Evolutionary conservation across 2,888 invertebrate genomes (phyloP).

Genomic region (Drosophila pegasa): DNA sequence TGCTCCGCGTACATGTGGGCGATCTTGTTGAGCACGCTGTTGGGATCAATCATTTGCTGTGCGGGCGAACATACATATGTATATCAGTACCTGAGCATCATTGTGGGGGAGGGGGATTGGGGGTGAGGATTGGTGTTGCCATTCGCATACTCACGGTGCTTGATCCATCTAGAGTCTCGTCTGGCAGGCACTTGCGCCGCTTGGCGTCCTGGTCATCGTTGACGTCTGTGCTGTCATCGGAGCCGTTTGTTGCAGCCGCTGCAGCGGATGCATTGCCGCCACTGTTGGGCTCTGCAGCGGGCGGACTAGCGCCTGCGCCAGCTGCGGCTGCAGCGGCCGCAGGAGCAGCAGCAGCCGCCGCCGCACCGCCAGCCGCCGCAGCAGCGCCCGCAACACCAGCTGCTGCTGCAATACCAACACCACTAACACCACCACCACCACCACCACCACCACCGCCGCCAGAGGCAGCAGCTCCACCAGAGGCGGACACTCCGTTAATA

Average conservation of each 20-base stretch:
- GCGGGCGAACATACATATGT: background rate
- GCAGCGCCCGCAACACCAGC: constrained; percentile 6
- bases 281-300: constrained; percentile 19
- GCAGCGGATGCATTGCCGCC: constrained; percentile 16
- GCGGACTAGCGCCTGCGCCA: constrained; percentile 18
- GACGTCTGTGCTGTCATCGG: constrained; percentile 24
- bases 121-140: background rate
- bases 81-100: background rate
- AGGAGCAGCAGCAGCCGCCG: background rate
- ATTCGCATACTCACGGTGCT: constrained; percentile 68
- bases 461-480: constrained; percentile 35
- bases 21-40: constrained; percentile 92
- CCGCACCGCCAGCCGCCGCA: constrained; percentile 18
- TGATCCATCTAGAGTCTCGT: constrained; percentile 67
- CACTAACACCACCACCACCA: constrained; percentile 14
- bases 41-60: constrained; percentile 93
- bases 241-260: constrained; percentile 29
- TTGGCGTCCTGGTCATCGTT: constrained; percentile 70
- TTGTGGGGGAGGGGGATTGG: background rate
- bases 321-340: constrained; percentile 23
- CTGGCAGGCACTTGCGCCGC: constrained; percentile 63
- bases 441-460: constrained; percentile 20
- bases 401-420: constrained; percentile 7
- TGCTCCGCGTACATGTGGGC: constrained; percentile 93
- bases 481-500: constrained; percentile 55